These are phyloP conservation scores for Pseudochaenichthys georgianus DNA, from an alignment of 2,797 vertebrate species.

Conservation along the genomic window DNA sequence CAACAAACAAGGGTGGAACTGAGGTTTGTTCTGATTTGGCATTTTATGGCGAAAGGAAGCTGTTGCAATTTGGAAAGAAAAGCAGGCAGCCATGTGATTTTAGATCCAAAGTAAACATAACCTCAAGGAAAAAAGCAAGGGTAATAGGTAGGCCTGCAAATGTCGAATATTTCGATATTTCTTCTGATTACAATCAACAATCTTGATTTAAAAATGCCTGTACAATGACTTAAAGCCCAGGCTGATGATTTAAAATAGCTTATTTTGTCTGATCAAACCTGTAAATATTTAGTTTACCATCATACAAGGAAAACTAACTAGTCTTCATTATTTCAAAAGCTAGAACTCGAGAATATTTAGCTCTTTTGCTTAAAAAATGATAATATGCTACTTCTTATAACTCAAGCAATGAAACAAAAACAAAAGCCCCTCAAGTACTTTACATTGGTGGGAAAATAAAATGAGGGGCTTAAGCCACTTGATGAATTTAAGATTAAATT, in stretches of 20 bases:
- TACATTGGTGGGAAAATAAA: not conserved
- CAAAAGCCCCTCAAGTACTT: not conserved
- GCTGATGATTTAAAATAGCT: not conserved
- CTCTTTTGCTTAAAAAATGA: too few species aligned
- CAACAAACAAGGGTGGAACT: not conserved
- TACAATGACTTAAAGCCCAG: too few species aligned
- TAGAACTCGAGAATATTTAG: not conserved
- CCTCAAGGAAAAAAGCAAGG: not conserved
- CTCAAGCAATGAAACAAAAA: too few species aligned
- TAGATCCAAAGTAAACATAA: not conserved
- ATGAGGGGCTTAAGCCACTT: conserved; percentile 13
- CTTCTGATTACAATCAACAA: too few species aligned
- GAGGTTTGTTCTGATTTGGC: not conserved
- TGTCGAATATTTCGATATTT: not conserved
- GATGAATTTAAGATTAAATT: conserved; percentile 22
- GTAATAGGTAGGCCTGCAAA: not conserved
- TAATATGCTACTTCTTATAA: too few species aligned
- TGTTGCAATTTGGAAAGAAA: conserved; percentile 17
- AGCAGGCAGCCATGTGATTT: not conserved
- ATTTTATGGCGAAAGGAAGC: conserved; percentile 15
- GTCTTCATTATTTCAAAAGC: not conserved
- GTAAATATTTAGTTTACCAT: not conserved
- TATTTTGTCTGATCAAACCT: not conserved
- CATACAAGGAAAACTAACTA: not conserved
- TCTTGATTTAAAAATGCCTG: too few species aligned